Conservation (phyloP, 2,888 invertebrate genomes). For the Chloroclystis v-ata region DNA sequence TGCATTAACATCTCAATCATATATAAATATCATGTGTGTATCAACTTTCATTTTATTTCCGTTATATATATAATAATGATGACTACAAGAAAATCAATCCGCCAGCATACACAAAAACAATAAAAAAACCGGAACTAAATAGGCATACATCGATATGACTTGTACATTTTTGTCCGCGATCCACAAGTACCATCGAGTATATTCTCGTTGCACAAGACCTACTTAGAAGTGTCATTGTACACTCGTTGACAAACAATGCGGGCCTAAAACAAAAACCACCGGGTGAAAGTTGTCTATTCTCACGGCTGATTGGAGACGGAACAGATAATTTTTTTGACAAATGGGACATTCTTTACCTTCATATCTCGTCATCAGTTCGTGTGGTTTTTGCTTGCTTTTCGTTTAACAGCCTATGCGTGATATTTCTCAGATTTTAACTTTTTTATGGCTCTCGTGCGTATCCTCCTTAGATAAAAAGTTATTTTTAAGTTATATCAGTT, state of each 20-base stretch:
- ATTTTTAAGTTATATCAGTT: no score
- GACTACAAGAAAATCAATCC: no score
- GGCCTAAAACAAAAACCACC: constrained; percentile 17
- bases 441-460: constrained; percentile 10
- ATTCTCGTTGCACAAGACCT: constrained; percentile 5
- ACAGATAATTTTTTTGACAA: constrained; percentile 28
- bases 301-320: constrained; percentile 51
- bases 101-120: no score
- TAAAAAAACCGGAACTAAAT: no score
- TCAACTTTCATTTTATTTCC: no score
- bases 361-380: constrained; percentile 13
- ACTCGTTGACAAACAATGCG: constrained; percentile 14
- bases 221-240: constrained; percentile 12
- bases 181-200: no score
- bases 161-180: neutral
- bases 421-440: constrained; percentile 6
- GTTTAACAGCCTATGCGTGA: constrained; percentile 9
- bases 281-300: constrained; percentile 65
- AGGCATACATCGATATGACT: no score
- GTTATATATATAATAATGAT: no score
- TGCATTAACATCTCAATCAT: no score
- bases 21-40: no score
- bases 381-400: constrained; percentile 10
- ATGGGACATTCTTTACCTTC: constrained; percentile 13
- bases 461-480: neutral